Evolutionary conservation across 2,888 invertebrate genomes (phyloP).

Genomic region (Papilio gigon): DNA sequence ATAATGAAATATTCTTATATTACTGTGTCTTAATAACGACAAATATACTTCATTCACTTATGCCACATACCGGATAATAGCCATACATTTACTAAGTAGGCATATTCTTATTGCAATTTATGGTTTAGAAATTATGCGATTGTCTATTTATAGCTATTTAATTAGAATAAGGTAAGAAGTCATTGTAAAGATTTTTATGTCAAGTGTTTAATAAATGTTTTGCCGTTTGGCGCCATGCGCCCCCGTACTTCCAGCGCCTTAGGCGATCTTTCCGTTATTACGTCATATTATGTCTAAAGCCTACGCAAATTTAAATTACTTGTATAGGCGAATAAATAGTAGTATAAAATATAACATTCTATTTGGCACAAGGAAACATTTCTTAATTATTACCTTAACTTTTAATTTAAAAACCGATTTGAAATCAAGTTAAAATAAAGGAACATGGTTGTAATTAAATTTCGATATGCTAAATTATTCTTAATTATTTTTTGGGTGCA

Average conservation of each 20-base stretch:
- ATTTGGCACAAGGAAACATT: background rate
- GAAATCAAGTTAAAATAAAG: too few relatives aligned
- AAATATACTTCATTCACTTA: too few relatives aligned
- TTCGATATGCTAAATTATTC: too few relatives aligned
- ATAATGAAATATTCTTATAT: too few relatives aligned
- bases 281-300: background rate
- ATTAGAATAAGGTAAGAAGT: background rate
- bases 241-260: slow-evolving; percentile 22
- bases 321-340: background rate
- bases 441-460: too few relatives aligned
- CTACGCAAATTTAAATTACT: slow-evolving; percentile 25
- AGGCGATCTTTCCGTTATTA: slow-evolving; percentile 8
- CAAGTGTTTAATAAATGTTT: background rate
- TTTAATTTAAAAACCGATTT: background rate
- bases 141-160: too few relatives aligned
- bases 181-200: slow-evolving; percentile 13
- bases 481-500: too few relatives aligned
- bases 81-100: too few relatives aligned
- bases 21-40: too few relatives aligned
- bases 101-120: too few relatives aligned
- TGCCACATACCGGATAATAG: too few relatives aligned
- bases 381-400: background rate
- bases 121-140: too few relatives aligned
- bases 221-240: background rate
- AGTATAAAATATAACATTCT: background rate